Evolutionary conservation across 2,888 invertebrate genomes (phyloP).

Genomic region (Amiota minor): DNA sequence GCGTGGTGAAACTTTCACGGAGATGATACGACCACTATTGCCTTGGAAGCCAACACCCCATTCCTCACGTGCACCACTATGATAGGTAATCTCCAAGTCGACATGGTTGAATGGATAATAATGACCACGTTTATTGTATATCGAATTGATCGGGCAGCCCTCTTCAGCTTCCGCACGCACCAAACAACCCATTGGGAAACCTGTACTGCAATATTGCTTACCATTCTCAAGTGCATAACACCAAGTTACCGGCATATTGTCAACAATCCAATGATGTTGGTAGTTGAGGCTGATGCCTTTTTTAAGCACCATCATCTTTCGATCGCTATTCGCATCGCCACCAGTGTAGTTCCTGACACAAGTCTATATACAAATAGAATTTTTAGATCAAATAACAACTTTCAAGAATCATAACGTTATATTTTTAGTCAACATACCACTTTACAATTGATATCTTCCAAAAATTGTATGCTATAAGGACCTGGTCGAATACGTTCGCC

Average conservation of each 20-base stretch:
- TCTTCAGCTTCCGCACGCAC: slow-evolving; percentile 77
- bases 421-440: slow-evolving; percentile 60
- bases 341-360: slow-evolving; percentile 83
- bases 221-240: slow-evolving; percentile 87
- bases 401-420: neutral
- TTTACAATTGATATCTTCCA: slow-evolving; percentile 80
- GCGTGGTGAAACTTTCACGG: slow-evolving; percentile 81
- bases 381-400: neutral
- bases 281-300: slow-evolving; percentile 96
- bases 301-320: slow-evolving; percentile 86
- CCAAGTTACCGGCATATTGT: slow-evolving; percentile 99
- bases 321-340: slow-evolving; percentile 78
- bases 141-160: slow-evolving; percentile 77
- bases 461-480: slow-evolving; percentile 90
- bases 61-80: slow-evolving; percentile 89
- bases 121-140: slow-evolving; percentile 79
- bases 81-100: slow-evolving; percentile 93
- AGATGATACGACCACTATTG: slow-evolving; percentile 90
- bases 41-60: slow-evolving; percentile 87
- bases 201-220: slow-evolving; percentile 90
- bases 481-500: slow-evolving; percentile 98
- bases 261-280: slow-evolving; percentile 98
- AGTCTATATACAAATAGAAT: slow-evolving; percentile 53
- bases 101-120: slow-evolving; percentile 98
- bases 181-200: slow-evolving; percentile 98